These are phyloP conservation scores for Sebastes fasciatus DNA, from an alignment of 2,113 vertebrate species.

Conservation along the genomic window DNA sequence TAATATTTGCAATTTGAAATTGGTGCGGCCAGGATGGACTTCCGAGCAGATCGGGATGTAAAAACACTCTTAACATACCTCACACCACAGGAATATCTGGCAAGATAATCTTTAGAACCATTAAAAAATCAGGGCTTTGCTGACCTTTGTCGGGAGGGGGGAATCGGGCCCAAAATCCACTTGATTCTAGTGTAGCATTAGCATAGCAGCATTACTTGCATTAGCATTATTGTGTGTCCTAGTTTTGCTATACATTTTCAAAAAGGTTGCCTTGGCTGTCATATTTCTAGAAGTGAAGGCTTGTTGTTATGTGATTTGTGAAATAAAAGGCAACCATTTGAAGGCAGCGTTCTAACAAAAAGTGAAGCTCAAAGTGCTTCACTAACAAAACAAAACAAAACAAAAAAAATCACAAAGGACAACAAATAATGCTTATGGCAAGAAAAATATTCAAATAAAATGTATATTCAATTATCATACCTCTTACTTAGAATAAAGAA, in stretches of 20 bases:
- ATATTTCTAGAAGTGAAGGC: not conserved
- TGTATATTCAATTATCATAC: not conserved
- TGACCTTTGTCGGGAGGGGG: no score
- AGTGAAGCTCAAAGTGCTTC: not conserved
- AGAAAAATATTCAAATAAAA: not conserved
- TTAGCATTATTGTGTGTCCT: not conserved
- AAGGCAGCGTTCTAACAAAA: not conserved
- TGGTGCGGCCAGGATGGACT: no score
- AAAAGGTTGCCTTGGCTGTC: not conserved
- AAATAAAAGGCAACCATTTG: not conserved
- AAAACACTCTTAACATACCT: no score
- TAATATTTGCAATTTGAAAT: no score
- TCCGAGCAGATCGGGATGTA: no score
- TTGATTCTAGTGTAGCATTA: no score
- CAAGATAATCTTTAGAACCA: no score
- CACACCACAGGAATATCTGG: no score
- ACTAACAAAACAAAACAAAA: not conserved
- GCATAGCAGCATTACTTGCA: not conserved
- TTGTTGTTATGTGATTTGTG: not conserved
- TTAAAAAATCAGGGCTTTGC: no score
- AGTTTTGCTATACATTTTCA: not conserved
- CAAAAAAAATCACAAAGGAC: not conserved
- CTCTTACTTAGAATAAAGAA: not conserved
- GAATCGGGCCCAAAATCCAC: no score
- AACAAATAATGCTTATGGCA: not conserved